phyloP scores from a whole-genome alignment of 2,888 invertebrate species.

The Hololepta plana region DNA sequence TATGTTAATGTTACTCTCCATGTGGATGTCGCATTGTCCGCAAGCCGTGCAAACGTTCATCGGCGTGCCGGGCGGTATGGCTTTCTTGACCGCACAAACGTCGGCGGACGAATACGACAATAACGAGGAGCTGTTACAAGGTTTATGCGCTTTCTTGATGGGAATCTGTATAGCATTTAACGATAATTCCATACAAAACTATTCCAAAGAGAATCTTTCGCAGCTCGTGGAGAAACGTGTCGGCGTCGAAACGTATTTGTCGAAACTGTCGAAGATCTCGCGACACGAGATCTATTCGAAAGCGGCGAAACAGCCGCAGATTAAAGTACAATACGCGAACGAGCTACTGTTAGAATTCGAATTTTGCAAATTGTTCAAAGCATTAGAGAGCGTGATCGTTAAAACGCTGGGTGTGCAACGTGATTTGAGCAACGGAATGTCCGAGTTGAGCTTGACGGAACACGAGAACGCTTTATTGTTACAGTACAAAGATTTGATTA shows the following conservation, averaged over 20 bases:
- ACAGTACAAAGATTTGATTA: constrained; percentile 80
- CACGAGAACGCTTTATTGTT: constrained; percentile 34
- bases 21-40: constrained; percentile 76
- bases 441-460: constrained; percentile 29
- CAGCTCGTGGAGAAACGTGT: constrained; percentile 79
- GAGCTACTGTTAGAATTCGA: constrained; percentile 87
- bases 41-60: constrained; percentile 71
- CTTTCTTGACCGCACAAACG: constrained; percentile 67
- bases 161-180: constrained; percentile 85
- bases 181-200: constrained; percentile 59
- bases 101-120: constrained; percentile 78
- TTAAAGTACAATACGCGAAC: constrained; percentile 49
- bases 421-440: constrained; percentile 29
- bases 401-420: constrained; percentile 32
- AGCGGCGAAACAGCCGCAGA: constrained; percentile 87
- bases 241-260: constrained; percentile 72
- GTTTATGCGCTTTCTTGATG: constrained; percentile 61
- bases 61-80: constrained; percentile 51
- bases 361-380: constrained; percentile 83
- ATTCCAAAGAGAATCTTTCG: constrained; percentile 59
- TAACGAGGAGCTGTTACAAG: constrained; percentile 68
- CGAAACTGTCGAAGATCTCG: constrained; percentile 64
- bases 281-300: constrained; percentile 81
- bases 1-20: constrained; percentile 73
- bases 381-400: constrained; percentile 40